phyloP scores from a whole-genome alignment of 37 sponge, comb jelly and placozoan genomes.

The Aplysina aerophoba region DNA sequence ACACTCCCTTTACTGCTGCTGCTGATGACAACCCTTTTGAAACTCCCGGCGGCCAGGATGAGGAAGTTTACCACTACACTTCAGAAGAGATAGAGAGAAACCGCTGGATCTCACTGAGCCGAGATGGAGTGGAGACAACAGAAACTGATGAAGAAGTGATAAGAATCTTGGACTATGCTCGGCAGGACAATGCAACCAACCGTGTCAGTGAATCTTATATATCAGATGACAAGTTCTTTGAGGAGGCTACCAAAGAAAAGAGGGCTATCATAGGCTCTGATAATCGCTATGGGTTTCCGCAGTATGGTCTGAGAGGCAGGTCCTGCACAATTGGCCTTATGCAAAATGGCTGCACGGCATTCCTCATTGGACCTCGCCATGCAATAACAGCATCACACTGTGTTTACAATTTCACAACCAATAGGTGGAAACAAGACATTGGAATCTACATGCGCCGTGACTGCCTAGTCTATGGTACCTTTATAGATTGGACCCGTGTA shows the following conservation, averaged over 20 bases:
- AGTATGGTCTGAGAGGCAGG: not conserved
- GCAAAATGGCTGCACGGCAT: slow-evolving; percentile 23
- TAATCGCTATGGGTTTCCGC: slow-evolving; percentile 1
- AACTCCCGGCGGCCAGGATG: not conserved
- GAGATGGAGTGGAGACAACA: no score
- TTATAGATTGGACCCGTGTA: no score
- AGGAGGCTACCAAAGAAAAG: not conserved
- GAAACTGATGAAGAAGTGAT: no score
- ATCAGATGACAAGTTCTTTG: not conserved
- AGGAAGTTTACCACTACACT: no score
- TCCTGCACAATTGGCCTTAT: not conserved
- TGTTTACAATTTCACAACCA: not conserved
- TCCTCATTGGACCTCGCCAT: slow-evolving; percentile 32
- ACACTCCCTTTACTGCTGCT: not conserved
- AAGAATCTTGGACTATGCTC: no score
- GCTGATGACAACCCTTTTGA: not conserved
- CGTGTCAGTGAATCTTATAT: no score
- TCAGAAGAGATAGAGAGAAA: no score
- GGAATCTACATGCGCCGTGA: slow-evolving; percentile 14
- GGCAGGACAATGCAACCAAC: no score
- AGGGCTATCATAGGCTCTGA: slow-evolving; percentile 7
- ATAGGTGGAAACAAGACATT: not conserved
- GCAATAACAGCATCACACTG: slow-evolving; percentile 23
- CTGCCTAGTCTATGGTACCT: not conserved
- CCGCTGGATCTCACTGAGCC: no score